Evolutionary conservation across 2,113 vertebrate species (phyloP).

Genomic region (Scophthalmus maximus): DNA sequence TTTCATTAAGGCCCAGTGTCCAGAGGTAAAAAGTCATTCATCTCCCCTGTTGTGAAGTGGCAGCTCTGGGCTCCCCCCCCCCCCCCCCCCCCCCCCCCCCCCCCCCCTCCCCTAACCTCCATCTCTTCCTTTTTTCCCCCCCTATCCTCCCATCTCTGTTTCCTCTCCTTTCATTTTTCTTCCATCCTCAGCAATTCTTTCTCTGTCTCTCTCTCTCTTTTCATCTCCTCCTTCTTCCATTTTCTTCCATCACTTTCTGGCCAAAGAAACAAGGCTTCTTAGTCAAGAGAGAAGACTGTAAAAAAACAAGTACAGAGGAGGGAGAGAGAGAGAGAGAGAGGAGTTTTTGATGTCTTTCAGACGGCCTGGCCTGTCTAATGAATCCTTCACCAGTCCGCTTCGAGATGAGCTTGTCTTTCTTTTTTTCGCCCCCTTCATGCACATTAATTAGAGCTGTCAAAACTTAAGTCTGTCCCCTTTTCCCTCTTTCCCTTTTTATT

Average conservation of each 20-base stretch:
- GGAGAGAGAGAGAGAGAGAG: conserved; percentile 40
- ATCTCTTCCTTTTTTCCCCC: conserved; percentile 8
- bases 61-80: conserved; percentile 71
- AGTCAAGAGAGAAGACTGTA: conserved; percentile 21
- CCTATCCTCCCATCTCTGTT: conserved; percentile 33
- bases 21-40: conserved; percentile 87
- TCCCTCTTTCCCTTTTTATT: conserved; percentile 75
- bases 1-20: conserved; percentile 87
- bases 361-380: conserved; percentile 82
- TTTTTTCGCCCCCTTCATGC: conserved; percentile 70
- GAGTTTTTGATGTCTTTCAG: conserved; percentile 82
- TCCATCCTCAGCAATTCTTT: conserved; percentile 9
- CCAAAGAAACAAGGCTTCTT: conserved; percentile 23
- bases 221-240: conserved; percentile 37
- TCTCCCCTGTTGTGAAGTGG: conserved; percentile 84
- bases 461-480: conserved; percentile 79
- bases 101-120: conserved; percentile 5
- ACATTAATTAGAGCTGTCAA: conserved; percentile 89
- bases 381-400: conserved; percentile 76
- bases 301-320: conserved; percentile 16
- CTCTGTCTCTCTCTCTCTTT: conserved; percentile 40
- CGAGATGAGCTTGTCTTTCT: conserved; percentile 71
- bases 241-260: conserved; percentile 41
- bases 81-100: conserved; percentile 13
- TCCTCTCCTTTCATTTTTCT: conserved; percentile 50